Conservation (phyloP, 2,113 vertebrate genomes). For the Actenoides hombroni region DNA sequence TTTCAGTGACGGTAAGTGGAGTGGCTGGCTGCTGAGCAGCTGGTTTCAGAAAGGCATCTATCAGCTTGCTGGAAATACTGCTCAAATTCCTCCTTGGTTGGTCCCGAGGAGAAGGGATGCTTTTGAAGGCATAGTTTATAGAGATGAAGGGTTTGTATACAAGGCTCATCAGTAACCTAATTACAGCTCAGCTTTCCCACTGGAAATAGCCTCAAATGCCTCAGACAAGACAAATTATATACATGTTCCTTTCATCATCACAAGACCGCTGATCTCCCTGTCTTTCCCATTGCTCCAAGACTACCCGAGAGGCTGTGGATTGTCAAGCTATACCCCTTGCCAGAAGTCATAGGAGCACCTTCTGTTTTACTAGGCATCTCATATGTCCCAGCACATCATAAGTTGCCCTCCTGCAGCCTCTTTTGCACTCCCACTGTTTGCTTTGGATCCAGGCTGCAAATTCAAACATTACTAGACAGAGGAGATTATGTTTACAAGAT, state of each 20-base stretch:
- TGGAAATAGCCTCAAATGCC: neutral
- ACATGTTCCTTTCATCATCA: neutral
- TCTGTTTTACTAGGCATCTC: constrained; percentile 9
- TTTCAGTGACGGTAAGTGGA: neutral
- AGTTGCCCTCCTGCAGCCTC: neutral
- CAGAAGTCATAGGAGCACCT: constrained; percentile 13
- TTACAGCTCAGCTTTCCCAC: constrained; percentile 45
- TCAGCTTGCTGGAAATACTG: neutral
- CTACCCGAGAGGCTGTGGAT: neutral
- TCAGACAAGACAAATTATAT: constrained; percentile 30
- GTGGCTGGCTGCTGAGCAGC: neutral
- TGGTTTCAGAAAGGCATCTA: neutral
- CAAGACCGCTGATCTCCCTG: neutral
- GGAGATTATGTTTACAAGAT: neutral
- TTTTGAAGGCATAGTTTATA: neutral
- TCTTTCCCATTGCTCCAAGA: neutral
- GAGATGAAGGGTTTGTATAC: neutral
- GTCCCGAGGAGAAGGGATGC: neutral
- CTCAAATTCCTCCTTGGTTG: neutral
- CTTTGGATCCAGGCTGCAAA: constrained; percentile 7
- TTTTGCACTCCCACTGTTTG: neutral
- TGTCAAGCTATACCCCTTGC: neutral
- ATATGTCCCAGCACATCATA: neutral
- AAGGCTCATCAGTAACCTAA: constrained; percentile 2
- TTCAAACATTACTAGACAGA: constrained; percentile 1